These are phyloP conservation scores for Pluvialis apricaria DNA, from an alignment of 2,113 vertebrate species.

Conservation along the genomic window DNA sequence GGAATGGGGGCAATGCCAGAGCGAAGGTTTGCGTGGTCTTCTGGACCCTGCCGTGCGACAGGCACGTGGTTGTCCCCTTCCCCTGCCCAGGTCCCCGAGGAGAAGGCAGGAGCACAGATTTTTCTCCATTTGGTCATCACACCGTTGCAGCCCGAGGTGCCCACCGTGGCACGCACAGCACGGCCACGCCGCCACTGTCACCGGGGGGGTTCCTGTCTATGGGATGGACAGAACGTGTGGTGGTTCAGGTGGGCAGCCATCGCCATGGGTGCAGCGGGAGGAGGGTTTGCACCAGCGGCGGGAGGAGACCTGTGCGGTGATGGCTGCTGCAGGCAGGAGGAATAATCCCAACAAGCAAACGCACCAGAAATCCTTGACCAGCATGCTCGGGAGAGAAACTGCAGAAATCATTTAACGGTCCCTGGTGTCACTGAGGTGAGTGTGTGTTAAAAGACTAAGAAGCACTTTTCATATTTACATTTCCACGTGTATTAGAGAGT, in stretches of 20 bases:
- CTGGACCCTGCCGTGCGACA: accelerated
- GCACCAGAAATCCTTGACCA: not conserved
- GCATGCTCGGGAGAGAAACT: not conserved
- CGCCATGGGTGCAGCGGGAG: not conserved
- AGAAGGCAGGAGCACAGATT: not conserved
- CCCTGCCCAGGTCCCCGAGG: not conserved
- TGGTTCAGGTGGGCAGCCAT: accelerated
- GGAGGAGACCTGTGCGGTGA: not conserved
- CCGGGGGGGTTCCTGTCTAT: accelerated
- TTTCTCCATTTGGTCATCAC: not conserved
- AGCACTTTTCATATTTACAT: not conserved
- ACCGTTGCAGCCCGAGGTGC: accelerated
- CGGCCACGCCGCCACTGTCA: accelerated
- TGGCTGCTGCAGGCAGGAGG: not conserved
- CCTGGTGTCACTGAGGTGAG: not conserved
- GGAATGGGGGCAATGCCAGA: no score
- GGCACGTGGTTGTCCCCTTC: no score
- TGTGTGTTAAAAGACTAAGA: not conserved
- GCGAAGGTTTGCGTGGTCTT: not conserved
- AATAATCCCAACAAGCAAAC: not conserved
- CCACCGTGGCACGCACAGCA: accelerated
- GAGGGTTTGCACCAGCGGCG: not conserved
- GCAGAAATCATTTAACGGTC: not conserved
- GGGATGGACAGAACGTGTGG: accelerated
- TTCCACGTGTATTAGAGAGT: not conserved